Evolutionary conservation across 2,113 vertebrate species (phyloP).

Genomic region (Pterophyllum scalare): DNA sequence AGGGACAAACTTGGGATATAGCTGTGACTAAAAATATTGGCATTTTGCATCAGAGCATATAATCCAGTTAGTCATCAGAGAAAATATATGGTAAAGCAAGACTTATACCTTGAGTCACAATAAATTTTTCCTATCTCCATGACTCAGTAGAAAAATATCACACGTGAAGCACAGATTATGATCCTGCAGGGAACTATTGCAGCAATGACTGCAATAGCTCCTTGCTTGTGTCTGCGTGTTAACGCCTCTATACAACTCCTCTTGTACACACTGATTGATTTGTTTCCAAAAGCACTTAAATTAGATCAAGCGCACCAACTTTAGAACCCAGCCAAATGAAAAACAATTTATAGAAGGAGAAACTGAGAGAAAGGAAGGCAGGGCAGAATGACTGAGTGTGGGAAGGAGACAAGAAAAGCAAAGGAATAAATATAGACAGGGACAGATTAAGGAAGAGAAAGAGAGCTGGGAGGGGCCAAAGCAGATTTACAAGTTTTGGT

Average conservation of each 20-base stretch:
- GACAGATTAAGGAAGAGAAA: slow-evolving; percentile 20
- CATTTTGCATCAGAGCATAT: background rate
- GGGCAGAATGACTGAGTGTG: slow-evolving; percentile 44
- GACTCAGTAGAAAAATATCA: background rate
- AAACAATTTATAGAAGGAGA: slow-evolving; percentile 38
- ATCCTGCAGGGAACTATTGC: background rate
- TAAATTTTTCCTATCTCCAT: background rate
- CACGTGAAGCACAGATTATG: background rate
- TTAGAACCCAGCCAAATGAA: slow-evolving; percentile 32
- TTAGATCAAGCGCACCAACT: slow-evolving; percentile 29
- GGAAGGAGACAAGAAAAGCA: slow-evolving; percentile 18
- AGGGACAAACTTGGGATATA: background rate
- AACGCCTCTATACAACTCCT: background rate
- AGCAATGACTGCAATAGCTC: background rate
- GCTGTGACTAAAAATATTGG: background rate
- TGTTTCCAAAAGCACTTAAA: slow-evolving; percentile 54
- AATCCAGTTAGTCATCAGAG: background rate
- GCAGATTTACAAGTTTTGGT: slow-evolving; percentile 17
- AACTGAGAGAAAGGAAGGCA: slow-evolving; percentile 6
- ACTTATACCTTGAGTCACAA: background rate
- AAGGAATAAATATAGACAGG: slow-evolving; percentile 40
- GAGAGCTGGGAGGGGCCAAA: slow-evolving; percentile 11
- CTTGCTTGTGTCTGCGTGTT: background rate
- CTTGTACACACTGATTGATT: slow-evolving; percentile 30
- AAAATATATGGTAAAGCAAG: background rate